Percentiles rank a stretch among this genome's conserved stretches.
Conservation (phyloP, 2,797 vertebrate genomes). For the Anguilla obscura region DNA sequence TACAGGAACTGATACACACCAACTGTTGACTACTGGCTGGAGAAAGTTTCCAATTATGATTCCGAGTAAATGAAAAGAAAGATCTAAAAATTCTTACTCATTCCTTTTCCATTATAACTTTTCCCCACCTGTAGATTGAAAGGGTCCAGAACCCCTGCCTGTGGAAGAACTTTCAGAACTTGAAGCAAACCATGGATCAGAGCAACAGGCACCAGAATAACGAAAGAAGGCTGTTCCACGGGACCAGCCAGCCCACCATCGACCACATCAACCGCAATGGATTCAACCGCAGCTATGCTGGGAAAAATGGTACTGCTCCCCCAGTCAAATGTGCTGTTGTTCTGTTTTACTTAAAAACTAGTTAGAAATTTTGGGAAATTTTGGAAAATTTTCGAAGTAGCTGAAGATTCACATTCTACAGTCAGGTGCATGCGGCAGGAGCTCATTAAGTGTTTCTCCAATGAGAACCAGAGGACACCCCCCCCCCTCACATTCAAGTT, state of each 20-base stretch:
- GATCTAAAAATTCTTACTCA: background rate
- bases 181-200: constrained; percentile 71
- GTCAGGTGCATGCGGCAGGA: background rate
- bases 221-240: constrained; percentile 83
- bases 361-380: background rate
- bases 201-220: constrained; percentile 75
- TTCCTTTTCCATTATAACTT: background rate
- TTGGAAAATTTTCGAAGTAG: no score
- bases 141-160: constrained; percentile 83
- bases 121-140: constrained; percentile 72
- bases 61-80: no score
- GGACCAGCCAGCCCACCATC: constrained; percentile 67
- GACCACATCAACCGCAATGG: constrained; percentile 71
- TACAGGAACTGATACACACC: background rate
- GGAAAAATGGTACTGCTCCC: constrained; percentile 79
- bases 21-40: background rate
- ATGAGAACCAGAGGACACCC: no score
- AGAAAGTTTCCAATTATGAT: background rate
- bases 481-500: no score
- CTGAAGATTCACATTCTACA: background rate
- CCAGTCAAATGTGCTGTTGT: background rate
- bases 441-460: background rate
- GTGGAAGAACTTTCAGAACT: constrained; percentile 79
- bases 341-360: background rate
- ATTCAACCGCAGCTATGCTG: constrained; percentile 88